phyloP scores from a whole-genome alignment of 2,888 invertebrate species.

The Scelioninae gen. 2 region DNA sequence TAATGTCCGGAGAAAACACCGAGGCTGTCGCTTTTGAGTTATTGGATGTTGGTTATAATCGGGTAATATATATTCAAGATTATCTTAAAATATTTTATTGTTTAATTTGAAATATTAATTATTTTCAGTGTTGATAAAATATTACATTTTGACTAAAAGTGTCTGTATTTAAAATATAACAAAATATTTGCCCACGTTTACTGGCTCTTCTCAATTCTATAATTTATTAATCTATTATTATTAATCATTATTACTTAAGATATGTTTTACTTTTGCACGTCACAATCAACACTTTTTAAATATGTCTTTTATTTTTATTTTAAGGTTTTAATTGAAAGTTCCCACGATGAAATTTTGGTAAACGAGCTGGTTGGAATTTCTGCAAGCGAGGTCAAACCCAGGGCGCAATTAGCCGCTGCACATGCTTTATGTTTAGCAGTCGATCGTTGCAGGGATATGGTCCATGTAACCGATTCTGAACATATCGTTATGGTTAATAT shows the following conservation, averaged over 20 bases:
- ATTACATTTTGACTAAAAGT: too few relatives aligned
- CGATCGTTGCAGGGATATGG: constrained; percentile 89
- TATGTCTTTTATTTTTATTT: constrained; percentile 54
- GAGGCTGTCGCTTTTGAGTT: constrained; percentile 86
- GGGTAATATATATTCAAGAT: constrained; percentile 84
- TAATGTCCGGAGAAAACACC: constrained; percentile 81
- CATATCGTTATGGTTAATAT: constrained; percentile 90
- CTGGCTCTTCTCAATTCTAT: too few relatives aligned
- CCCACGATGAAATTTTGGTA: constrained; percentile 77
- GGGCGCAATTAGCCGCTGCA: constrained; percentile 86
- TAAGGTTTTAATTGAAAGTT: constrained; percentile 77
- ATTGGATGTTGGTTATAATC: constrained; percentile 90
- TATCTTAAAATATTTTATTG: too few relatives aligned
- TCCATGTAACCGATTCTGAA: constrained; percentile 91
- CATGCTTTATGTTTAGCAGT: constrained; percentile 90
- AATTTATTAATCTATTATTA: too few relatives aligned
- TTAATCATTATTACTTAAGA: too few relatives aligned
- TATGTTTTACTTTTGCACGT: too few relatives aligned
- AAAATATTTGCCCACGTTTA: too few relatives aligned
- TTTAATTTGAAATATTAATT: too few relatives aligned
- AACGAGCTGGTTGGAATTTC: constrained; percentile 88
- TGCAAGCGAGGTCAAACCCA: constrained; percentile 84
- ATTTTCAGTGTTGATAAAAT: too few relatives aligned
- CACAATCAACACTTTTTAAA: not conserved
- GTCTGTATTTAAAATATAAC: too few relatives aligned